Evolutionary conservation across 1,140 invertebrate genomes (phyloP).

Genomic region (Lamellibrachia luymesi): DNA sequence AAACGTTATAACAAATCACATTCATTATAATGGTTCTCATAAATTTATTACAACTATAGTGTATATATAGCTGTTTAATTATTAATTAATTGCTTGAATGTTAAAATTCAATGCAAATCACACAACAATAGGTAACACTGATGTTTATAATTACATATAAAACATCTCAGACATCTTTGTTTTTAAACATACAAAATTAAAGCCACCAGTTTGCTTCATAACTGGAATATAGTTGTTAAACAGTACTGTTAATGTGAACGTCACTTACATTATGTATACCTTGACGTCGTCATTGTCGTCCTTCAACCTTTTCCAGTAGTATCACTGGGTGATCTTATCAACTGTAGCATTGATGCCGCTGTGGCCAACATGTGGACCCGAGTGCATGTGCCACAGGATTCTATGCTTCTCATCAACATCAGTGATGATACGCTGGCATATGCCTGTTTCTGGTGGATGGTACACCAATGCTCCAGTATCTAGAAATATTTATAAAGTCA

Average conservation of each 20-base stretch:
- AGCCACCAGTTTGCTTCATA: not conserved
- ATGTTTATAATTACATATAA: not conserved
- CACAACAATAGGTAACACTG: not conserved
- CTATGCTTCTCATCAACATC: not conserved
- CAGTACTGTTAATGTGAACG: not conserved
- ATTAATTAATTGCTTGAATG: not conserved
- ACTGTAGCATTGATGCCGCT: not conserved
- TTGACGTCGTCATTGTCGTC: not conserved
- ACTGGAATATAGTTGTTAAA: not conserved
- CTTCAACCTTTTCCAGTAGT: not conserved
- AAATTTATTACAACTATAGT: not conserved
- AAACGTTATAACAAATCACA: not conserved
- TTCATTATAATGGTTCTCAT: not conserved
- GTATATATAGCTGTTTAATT: not conserved
- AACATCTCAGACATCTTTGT: too few relatives aligned
- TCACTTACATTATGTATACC: not conserved
- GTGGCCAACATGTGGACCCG: not conserved
- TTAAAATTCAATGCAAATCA: not conserved
- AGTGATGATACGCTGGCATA: not conserved
- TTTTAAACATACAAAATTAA: not conserved
- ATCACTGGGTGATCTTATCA: not conserved
- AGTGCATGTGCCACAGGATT: not conserved
- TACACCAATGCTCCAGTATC: not conserved
- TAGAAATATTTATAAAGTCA: not conserved
- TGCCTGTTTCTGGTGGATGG: not conserved